These are phyloP conservation scores for Ariolimax columbianus DNA, from an alignment of 2,888 invertebrate species.

Conservation along the genomic window DNA sequence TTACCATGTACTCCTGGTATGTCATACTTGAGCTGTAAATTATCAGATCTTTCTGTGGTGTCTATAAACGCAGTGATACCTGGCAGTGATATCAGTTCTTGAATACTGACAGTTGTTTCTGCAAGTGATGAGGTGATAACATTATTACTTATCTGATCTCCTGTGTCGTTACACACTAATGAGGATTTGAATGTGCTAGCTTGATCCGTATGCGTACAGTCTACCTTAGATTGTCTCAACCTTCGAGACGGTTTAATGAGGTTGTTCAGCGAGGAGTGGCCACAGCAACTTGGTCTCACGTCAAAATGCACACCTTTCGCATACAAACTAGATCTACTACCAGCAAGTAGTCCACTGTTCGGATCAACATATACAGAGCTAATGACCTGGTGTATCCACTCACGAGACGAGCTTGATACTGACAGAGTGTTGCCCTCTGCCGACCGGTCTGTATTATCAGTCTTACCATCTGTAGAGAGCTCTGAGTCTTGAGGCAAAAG, in stretches of 20 bases:
- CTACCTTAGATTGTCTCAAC: neutral
- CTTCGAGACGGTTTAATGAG: neutral
- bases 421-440: neutral
- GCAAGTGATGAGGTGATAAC: neutral
- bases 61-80: neutral
- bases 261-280: neutral
- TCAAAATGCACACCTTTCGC: neutral
- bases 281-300: neutral
- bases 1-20: too few relatives aligned
- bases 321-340: neutral
- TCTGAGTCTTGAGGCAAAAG: neutral
- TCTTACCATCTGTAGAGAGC: neutral
- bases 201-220: too few relatives aligned
- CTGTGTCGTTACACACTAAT: neutral
- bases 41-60: neutral
- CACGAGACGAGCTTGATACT: neutral
- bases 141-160: neutral
- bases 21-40: too few relatives aligned
- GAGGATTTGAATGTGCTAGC: neutral
- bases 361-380: neutral
- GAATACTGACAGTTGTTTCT: neutral
- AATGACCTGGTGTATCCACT: neutral
- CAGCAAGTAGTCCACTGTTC: too few relatives aligned
- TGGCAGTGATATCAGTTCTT: neutral
- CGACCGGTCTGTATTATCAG: neutral